A percentile compares a stretch with the other conserved stretches of the same genome.
phyloP scores from a whole-genome alignment of 1,140 invertebrate genomes.

The Aphaenogaster floridana region DNA sequence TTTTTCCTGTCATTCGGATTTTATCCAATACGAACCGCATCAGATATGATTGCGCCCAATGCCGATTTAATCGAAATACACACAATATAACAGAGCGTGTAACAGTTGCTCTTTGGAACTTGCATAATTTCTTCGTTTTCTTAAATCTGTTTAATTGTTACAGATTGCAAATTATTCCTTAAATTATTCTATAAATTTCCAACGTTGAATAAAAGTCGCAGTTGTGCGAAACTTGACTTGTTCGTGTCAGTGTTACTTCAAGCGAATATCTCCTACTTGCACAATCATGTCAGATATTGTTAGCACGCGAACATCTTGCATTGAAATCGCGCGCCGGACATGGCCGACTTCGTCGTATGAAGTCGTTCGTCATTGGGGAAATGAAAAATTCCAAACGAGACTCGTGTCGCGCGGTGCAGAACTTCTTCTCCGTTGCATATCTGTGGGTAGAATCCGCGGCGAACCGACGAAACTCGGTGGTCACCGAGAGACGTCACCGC shows the following conservation, averaged over 20 bases:
- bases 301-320: not conserved
- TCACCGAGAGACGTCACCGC: slow-evolving; percentile 48
- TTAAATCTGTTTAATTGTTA: not conserved
- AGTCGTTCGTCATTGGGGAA: slow-evolving; percentile 78
- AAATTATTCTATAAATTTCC: not conserved
- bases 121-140: not conserved
- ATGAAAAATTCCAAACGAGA: slow-evolving; percentile 84
- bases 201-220: not conserved
- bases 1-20: slow-evolving; percentile 44
- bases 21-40: slow-evolving; percentile 25
- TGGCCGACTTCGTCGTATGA: slow-evolving; percentile 64
- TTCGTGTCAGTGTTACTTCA: not conserved
- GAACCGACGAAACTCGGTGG: slow-evolving; percentile 30
- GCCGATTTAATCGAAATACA: slow-evolving; percentile 46
- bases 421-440: slow-evolving; percentile 74
- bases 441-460: slow-evolving; percentile 75
- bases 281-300: not conserved
- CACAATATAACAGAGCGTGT: not conserved
- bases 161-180: not conserved
- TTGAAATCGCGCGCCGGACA: slow-evolving; percentile 17
- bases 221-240: not conserved
- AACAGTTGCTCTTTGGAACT: not conserved
- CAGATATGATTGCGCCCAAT: slow-evolving; percentile 15
- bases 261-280: slow-evolving; percentile 1
- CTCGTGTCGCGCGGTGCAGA: slow-evolving; percentile 71